Base-by-base conservation (phyloP, 2,113 vertebrate species). In the Cyanoderma ruficeps region DNA sequence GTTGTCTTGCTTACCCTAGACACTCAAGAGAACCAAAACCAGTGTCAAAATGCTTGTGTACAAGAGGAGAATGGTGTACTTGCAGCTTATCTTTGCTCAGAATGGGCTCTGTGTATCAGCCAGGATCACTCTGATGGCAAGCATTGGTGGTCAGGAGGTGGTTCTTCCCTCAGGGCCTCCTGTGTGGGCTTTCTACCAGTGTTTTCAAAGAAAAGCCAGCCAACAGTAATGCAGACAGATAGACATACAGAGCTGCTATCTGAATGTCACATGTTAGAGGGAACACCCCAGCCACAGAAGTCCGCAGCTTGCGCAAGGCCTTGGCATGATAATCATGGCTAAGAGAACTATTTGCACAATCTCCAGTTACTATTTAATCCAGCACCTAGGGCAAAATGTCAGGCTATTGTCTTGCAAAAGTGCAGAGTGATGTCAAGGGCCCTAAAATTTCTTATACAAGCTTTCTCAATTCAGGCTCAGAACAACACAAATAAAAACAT, bases 351-450 rank as follows among this genome's bases (percentile, higher is more conserved):
- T 94, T 96, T 94, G 50, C 83, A 88, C 59, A 85, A 77, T 80
- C 82, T 86, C 85, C 63, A 90, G 85, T 69, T 87, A 91, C 39
- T 71, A 87, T 95, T 94, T 92, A 94, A 97, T 57, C 75, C 42
- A 31, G 39, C 79, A 77, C 63, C 59, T 86, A 55, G 35, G 63
- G 83, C 31, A 83, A 90, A 93, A 88, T 59, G 39, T 77, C 79
- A 80, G 41, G 6, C 37, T 86, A n/a, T 76, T 95, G 79, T 88
- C 92, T 96, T 90, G 85, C 75, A 88, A 42, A 93, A 61, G 53
- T 18, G 46, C 59, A 77, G 82, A 83, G 67, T 80, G 85, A 90
- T 93, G 86, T 83, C 75, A 90, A 90, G 60, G 10, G 63, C 59
- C 4, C 0, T 86, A 61, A 83, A 69, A 80, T 59, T 50, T 76